Conservation (phyloP, 2,113 vertebrate genomes). For the Lasiurus borealis region DNA sequence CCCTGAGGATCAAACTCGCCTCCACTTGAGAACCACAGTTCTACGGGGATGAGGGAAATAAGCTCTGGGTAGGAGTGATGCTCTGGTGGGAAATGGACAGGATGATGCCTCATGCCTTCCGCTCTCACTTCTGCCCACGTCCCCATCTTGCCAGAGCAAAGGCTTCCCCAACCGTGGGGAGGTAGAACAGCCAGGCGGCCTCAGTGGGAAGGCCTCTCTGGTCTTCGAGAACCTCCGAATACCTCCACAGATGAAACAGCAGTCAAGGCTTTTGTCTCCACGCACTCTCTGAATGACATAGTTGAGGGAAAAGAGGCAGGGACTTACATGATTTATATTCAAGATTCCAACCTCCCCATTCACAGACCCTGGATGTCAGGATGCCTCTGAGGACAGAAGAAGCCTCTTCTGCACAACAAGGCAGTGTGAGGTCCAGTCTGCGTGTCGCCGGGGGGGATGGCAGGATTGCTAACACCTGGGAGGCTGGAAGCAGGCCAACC, state of each 20-base stretch:
- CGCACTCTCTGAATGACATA: neutral
- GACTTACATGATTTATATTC: no score
- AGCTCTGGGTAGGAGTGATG: neutral
- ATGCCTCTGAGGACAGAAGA: neutral
- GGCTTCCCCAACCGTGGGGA: neutral
- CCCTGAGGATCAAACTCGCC: neutral
- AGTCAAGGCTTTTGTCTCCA: neutral
- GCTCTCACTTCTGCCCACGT: neutral
- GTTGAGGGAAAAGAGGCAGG: neutral
- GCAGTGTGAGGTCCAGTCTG: neutral
- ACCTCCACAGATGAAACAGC: neutral
- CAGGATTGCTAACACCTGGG: neutral
- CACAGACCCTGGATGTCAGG: neutral
- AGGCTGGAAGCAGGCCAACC: neutral
- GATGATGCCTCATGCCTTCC: neutral
- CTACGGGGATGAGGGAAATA: neutral
- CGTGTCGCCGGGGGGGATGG: neutral
- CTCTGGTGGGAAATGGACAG: neutral
- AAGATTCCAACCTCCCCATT: neutral
- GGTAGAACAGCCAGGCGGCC: neutral
- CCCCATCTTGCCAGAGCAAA: neutral
- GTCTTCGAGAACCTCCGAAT: neutral
- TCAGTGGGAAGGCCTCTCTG: neutral
- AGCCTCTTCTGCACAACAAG: neutral
- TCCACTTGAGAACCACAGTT: neutral